Evolutionary conservation across 2,797 vertebrate species (phyloP).

Genomic region (Sebastiscus tertius): DNA sequence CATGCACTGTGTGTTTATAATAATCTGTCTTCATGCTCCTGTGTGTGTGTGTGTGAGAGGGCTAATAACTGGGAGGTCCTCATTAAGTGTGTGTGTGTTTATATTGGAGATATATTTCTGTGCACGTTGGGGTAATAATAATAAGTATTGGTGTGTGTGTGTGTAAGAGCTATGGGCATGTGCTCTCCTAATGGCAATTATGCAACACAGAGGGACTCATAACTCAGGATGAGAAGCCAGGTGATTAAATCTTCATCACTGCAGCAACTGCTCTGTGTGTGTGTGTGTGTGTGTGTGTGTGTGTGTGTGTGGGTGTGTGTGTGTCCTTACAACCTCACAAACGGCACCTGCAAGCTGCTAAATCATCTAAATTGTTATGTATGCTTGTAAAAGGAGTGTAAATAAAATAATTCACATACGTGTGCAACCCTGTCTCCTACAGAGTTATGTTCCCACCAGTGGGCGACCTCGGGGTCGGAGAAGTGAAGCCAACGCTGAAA

Average conservation of each 20-base stretch:
- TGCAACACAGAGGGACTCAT: constrained; percentile 58
- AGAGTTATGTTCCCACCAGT: no score
- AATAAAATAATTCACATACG: neutral
- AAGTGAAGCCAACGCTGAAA: no score
- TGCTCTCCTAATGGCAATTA: constrained; percentile 32
- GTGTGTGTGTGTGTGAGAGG: neutral
- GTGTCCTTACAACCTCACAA: neutral
- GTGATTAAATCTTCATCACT: constrained; percentile 83
- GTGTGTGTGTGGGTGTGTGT: constrained; percentile 1
- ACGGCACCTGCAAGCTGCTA: neutral
- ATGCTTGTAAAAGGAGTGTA: neutral
- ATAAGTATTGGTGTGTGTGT: neutral
- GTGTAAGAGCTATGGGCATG: neutral
- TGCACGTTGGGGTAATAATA: neutral
- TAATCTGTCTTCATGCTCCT: neutral
- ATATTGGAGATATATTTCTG: neutral
- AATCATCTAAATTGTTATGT: constrained; percentile 24
- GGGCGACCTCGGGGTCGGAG: no score
- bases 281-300: neutral
- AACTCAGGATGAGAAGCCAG: constrained; percentile 69
- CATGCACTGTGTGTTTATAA: neutral
- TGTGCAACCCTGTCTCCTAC: neutral
- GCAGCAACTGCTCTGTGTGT: constrained; percentile 19
- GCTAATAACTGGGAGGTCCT: neutral
- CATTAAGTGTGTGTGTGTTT: neutral